Conservation (phyloP, 2,113 vertebrate species). For the Amphilophus citrinellus region DNA sequence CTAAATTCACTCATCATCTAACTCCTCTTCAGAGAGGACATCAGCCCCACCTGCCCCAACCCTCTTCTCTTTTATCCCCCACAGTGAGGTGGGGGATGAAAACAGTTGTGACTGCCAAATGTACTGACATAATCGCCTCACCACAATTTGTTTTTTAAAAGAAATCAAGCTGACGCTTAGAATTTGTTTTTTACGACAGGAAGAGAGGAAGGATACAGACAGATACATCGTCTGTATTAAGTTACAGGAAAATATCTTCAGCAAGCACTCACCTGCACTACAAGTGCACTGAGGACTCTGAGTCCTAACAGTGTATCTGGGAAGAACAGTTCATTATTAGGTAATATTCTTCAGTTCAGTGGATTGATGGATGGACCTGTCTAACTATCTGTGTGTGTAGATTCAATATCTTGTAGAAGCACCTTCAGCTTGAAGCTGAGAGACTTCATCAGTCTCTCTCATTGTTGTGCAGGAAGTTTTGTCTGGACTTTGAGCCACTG, state of each 20-base stretch:
- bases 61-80: neutral
- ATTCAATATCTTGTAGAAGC: neutral
- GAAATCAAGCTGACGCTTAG: neutral
- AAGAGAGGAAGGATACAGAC: neutral
- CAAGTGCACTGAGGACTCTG: slow-evolving; percentile 3
- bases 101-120: neutral
- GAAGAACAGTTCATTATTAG: neutral
- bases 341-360: neutral
- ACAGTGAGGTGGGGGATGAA: neutral
- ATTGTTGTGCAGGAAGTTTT: neutral
- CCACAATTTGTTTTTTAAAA: neutral
- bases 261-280: slow-evolving; percentile 2
- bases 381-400: neutral
- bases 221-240: neutral
- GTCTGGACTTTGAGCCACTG: neutral
- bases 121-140: neutral
- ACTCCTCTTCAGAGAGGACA: neutral
- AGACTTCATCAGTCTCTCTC: neutral
- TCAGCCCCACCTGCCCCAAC: neutral
- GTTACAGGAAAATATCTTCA: neutral
- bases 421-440: neutral
- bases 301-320: neutral
- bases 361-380: neutral
- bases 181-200: neutral
- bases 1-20: neutral